Conservation (phyloP, 1,140 invertebrate species). For the Teleopsis dalmanni region DNA sequence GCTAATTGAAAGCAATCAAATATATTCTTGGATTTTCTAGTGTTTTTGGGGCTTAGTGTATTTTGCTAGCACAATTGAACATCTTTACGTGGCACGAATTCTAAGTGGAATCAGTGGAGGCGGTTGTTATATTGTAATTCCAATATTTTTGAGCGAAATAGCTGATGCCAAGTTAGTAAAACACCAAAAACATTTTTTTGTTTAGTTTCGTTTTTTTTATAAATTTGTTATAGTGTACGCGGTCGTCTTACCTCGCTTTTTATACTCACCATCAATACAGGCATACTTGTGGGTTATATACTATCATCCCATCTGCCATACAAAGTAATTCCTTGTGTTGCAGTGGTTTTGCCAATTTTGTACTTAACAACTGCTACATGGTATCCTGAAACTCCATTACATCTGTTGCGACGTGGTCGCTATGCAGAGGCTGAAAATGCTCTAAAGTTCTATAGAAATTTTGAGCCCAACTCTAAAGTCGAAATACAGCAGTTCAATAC, state of each 20-base stretch:
- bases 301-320: slow-evolving; percentile 30
- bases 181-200: background rate
- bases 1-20: background rate
- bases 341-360: slow-evolving; percentile 23
- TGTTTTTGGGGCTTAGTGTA: slow-evolving; percentile 33
- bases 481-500: slow-evolving; percentile 18
- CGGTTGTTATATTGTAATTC: slow-evolving; percentile 29
- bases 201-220: background rate
- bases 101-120: slow-evolving; percentile 40
- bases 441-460: slow-evolving; percentile 27
- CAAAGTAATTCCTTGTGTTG: slow-evolving; percentile 25
- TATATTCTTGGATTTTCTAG: slow-evolving; percentile 11
- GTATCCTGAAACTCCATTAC: slow-evolving; percentile 33
- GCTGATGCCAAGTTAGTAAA: slow-evolving; percentile 30
- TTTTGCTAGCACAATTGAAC: slow-evolving; percentile 29
- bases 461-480: slow-evolving; percentile 16
- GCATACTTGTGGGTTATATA: slow-evolving; percentile 30
- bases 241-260: slow-evolving; percentile 34
- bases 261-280: slow-evolving; percentile 23
- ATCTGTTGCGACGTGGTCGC: slow-evolving; percentile 20
- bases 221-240: slow-evolving; percentile 22
- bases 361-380: slow-evolving; percentile 20
- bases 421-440: slow-evolving; percentile 22
- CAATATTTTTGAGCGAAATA: slow-evolving; percentile 40
- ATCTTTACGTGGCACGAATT: slow-evolving; percentile 41